These are phyloP conservation scores for Enteromius radiatus DNA, from an alignment of 2,797 vertebrate genomes.

Conservation along the genomic window DNA sequence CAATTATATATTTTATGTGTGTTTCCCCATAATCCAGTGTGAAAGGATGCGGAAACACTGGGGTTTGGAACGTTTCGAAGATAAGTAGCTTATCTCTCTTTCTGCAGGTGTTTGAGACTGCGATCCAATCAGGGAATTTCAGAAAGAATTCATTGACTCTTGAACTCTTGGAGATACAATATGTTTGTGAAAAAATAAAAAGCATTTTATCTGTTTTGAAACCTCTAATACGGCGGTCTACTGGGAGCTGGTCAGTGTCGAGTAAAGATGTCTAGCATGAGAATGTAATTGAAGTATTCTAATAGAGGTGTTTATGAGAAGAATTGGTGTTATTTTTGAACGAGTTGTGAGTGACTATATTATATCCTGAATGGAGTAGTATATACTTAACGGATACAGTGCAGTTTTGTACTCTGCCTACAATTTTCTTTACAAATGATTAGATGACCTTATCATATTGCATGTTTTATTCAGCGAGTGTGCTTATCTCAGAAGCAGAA, in stretches of 20 bases:
- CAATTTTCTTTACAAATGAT: not conserved
- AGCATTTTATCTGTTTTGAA: constrained; percentile 19
- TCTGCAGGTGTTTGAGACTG: constrained; percentile 71
- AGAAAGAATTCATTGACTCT: constrained; percentile 78
- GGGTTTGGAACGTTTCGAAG: constrained; percentile 62
- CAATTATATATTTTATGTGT: constrained; percentile 58
- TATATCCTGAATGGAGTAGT: not conserved
- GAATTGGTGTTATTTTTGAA: not conserved
- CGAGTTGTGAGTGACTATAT: too few species aligned
- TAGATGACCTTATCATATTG: not conserved
- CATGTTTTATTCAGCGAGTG: not conserved
- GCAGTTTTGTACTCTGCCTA: not conserved
- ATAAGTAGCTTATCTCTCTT: constrained; percentile 80
- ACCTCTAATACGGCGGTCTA: constrained; percentile 18
- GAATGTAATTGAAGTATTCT: not conserved
- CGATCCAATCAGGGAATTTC: constrained; percentile 75
- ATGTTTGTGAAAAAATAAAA: constrained; percentile 55
- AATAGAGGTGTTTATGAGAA: not conserved
- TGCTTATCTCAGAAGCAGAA: not conserved
- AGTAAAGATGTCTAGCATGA: not conserved
- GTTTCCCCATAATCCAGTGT: constrained; percentile 57
- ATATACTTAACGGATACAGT: not conserved
- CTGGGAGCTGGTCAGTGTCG: not conserved
- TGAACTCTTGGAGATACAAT: constrained; percentile 64
- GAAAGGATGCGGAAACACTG: constrained; percentile 65